A percentile compares a stretch with the other conserved stretches of the same genome.
Evolutionary conservation across 37 sponge, comb jelly and placozoan species (phyloP).

Genomic region (Theonella swinhoei): DNA sequence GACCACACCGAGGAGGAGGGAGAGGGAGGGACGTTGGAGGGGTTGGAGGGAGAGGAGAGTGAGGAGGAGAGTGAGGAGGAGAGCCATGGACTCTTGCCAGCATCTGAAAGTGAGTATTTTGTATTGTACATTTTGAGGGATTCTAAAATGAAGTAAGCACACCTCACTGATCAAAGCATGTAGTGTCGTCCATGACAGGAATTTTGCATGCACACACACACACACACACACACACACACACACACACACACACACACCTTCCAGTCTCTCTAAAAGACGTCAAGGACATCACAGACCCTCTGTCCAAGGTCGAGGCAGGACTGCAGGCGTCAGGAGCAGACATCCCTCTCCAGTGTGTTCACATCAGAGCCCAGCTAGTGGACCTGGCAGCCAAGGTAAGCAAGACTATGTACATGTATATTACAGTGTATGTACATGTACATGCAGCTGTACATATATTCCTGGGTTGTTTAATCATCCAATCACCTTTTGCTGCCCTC

Average conservation of each 20-base stretch:
- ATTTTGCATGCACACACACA: background rate
- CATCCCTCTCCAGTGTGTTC: slow-evolving; percentile 86
- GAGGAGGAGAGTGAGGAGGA: slow-evolving; percentile 36
- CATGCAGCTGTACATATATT: background rate
- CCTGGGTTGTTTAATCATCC: background rate
- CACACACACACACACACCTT: slow-evolving; percentile 1
- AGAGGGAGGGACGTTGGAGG: slow-evolving; percentile 15
- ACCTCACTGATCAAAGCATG: background rate
- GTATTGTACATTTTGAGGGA: too few species aligned
- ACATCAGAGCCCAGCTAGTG: slow-evolving; percentile 81
- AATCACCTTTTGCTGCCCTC: background rate
- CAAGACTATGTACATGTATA: slow-evolving; percentile 6
- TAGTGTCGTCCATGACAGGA: background rate
- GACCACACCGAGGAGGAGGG: slow-evolving; percentile 19
- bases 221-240: too few species aligned
- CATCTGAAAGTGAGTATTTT: too few species aligned
- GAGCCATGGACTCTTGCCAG: too few species aligned
- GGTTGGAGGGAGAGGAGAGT: slow-evolving; percentile 1
- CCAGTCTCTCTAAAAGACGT: slow-evolving; percentile 77
- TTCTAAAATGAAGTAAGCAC: background rate
- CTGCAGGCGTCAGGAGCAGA: slow-evolving; percentile 80
- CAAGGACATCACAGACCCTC: slow-evolving; percentile 72
- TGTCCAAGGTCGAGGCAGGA: slow-evolving; percentile 90
- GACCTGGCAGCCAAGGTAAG: slow-evolving; percentile 85
- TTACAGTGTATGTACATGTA: slow-evolving; percentile 35